A percentile compares a stretch with the other conserved stretches of the same genome.
These are phyloP conservation scores for Capitella teleta DNA, from an alignment of 1,140 invertebrate genomes.

Conservation along the genomic window DNA sequence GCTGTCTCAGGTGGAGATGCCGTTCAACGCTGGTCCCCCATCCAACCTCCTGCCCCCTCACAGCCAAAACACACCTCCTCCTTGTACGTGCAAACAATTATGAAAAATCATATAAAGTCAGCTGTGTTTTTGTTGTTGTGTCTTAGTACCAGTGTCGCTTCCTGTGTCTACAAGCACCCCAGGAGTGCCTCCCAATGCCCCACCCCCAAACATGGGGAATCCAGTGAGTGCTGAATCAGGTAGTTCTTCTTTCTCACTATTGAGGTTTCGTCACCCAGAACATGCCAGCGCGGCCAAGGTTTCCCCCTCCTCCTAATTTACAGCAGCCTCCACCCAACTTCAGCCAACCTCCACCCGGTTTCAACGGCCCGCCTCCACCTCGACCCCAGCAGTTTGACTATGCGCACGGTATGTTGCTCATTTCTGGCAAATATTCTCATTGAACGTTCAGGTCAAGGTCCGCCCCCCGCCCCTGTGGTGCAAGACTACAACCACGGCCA, in stretches of 20 bases:
- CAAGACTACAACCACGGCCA: slow-evolving; percentile 10
- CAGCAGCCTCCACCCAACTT: slow-evolving; percentile 14
- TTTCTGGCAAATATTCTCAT: background rate
- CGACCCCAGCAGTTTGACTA: slow-evolving; percentile 29
- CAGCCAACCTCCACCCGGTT: slow-evolving; percentile 13
- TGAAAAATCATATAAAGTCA: too few species aligned
- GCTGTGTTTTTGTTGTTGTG: too few species aligned
- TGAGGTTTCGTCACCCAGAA: background rate
- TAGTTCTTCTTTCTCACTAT: background rate
- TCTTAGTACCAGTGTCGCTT: background rate
- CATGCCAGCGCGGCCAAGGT: background rate
- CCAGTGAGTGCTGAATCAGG: too few species aligned
- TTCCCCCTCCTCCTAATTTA: slow-evolving; percentile 5
- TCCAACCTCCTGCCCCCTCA: too few species aligned
- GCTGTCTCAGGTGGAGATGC: slow-evolving; percentile 70
- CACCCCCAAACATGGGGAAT: background rate
- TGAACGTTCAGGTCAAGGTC: background rate
- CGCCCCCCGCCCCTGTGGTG: slow-evolving; percentile 1
- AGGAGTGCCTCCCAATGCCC: background rate
- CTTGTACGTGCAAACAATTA: too few species aligned
- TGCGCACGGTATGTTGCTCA: slow-evolving; percentile 16
- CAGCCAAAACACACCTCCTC: too few species aligned
- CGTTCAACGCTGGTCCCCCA: too few species aligned
- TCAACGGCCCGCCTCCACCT: slow-evolving; percentile 12
- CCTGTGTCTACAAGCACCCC: background rate